Conservation (phyloP, 2,888 invertebrate genomes). For the Flexamia atlantica region DNA sequence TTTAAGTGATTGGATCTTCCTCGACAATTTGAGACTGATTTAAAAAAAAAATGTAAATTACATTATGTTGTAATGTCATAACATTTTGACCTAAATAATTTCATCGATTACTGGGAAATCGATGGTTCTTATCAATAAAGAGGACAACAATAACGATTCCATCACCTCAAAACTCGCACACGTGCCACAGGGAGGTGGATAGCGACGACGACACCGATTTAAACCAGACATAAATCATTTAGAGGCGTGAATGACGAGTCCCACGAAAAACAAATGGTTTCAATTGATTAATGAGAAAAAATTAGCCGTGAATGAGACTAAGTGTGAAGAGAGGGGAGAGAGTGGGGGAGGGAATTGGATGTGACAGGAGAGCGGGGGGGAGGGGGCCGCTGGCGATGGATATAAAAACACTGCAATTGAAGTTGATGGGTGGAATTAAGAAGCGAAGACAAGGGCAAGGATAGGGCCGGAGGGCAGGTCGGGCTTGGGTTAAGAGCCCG, state of each 20-base stretch:
- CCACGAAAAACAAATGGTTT: conserved; percentile 58
- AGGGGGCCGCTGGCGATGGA: not conserved
- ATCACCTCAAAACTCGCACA: not conserved
- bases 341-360: conserved; percentile 16
- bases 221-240: conserved; percentile 45
- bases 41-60: too few relatives aligned
- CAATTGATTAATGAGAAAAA: conserved; percentile 60
- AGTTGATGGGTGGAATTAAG: conserved; percentile 44
- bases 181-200: conserved; percentile 10
- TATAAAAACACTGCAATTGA: conserved; percentile 51
- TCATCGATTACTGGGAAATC: not conserved
- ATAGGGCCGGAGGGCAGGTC: not conserved
- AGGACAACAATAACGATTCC: too few relatives aligned
- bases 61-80: too few relatives aligned
- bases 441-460: not conserved
- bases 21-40: too few relatives aligned
- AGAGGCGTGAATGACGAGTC: conserved; percentile 7
- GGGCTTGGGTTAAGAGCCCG: conserved; percentile 8
- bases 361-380: not conserved
- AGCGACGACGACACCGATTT: conserved; percentile 15
- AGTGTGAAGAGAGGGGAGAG: conserved; percentile 43
- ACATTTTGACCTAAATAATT: too few relatives aligned
- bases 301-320: conserved; percentile 49
- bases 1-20: too few relatives aligned
- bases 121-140: too few relatives aligned